Conservation (phyloP, 2,113 vertebrate species). For the Nibea coibor region DNA sequence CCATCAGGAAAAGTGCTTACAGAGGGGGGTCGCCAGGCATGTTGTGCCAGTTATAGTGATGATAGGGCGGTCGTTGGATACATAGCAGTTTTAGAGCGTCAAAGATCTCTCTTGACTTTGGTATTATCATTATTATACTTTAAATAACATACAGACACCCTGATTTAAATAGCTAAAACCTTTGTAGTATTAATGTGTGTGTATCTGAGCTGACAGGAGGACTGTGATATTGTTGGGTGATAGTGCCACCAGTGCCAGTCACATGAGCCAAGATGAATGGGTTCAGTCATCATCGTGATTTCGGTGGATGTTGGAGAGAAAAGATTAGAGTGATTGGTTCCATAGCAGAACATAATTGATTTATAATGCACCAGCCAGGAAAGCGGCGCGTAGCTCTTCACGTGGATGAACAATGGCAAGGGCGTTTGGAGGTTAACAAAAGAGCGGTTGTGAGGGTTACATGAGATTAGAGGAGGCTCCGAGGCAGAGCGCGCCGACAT, state of each 20-base stretch:
- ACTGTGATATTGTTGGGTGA: conserved; percentile 1
- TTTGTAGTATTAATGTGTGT: no score
- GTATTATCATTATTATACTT: not conserved
- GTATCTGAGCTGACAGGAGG: not conserved
- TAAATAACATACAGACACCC: not conserved
- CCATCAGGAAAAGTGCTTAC: not conserved
- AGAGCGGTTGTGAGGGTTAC: not conserved
- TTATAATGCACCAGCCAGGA: conserved; percentile 71
- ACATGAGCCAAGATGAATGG: conserved; percentile 46
- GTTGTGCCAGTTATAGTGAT: no score
- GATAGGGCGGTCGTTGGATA: not conserved
- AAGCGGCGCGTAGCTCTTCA: conserved; percentile 26
- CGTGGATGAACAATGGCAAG: conserved; percentile 26
- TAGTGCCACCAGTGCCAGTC: not conserved
- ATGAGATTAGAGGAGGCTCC: conserved; percentile 17
- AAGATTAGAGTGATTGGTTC: conserved; percentile 61
- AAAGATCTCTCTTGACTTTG: not conserved
- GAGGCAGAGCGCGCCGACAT: not conserved
- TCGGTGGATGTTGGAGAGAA: conserved; percentile 54
- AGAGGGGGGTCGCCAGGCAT: no score
- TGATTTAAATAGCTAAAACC: not conserved
- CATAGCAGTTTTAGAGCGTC: not conserved
- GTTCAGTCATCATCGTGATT: conserved; percentile 57
- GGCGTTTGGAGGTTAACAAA: conserved; percentile 45
- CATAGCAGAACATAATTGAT: conserved; percentile 75